Conservation (phyloP, 2,797 vertebrate species). For the Arnoldichthys spilopterus region DNA sequence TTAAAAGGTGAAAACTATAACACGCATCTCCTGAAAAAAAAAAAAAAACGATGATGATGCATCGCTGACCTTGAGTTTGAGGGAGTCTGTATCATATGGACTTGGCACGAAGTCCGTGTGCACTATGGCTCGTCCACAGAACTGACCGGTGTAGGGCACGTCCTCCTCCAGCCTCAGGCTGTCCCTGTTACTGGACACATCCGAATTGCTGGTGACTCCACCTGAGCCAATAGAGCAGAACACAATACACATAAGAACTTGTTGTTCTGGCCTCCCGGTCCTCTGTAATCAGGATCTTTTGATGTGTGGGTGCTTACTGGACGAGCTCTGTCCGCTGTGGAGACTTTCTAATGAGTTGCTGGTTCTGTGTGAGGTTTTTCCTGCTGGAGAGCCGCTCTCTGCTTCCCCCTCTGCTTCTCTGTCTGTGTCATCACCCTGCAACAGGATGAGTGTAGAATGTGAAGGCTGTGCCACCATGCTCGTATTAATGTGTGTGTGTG, state of each 20-base stretch:
- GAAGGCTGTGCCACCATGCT: background rate
- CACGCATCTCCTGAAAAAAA: no score
- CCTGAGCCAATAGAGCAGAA: slow-evolving; percentile 72
- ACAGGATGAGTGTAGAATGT: slow-evolving; percentile 7
- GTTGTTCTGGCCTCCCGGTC: background rate
- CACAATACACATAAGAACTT: slow-evolving; percentile 25
- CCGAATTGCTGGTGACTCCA: slow-evolving; percentile 89
- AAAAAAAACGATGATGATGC: background rate
- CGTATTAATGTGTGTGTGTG: background rate
- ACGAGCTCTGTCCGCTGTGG: slow-evolving; percentile 88
- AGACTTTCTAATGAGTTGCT: slow-evolving; percentile 92
- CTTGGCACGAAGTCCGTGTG: slow-evolving; percentile 97
- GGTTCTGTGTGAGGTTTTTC: slow-evolving; percentile 77
- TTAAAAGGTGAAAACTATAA: no score
- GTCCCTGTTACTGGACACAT: slow-evolving; percentile 86
- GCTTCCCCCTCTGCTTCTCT: slow-evolving; percentile 79
- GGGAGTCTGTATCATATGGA: slow-evolving; percentile 94
- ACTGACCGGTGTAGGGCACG: slow-evolving; percentile 84
- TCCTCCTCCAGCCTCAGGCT: slow-evolving; percentile 89
- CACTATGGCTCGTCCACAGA: slow-evolving; percentile 92
- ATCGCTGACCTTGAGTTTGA: slow-evolving; percentile 92
- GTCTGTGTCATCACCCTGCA: slow-evolving; percentile 83
- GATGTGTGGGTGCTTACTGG: slow-evolving; percentile 81
- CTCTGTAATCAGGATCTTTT: background rate
- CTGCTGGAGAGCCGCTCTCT: slow-evolving; percentile 66